phyloP scores from a whole-genome alignment of 2,797 vertebrate genomes.

The Trachops cirrhosus region DNA sequence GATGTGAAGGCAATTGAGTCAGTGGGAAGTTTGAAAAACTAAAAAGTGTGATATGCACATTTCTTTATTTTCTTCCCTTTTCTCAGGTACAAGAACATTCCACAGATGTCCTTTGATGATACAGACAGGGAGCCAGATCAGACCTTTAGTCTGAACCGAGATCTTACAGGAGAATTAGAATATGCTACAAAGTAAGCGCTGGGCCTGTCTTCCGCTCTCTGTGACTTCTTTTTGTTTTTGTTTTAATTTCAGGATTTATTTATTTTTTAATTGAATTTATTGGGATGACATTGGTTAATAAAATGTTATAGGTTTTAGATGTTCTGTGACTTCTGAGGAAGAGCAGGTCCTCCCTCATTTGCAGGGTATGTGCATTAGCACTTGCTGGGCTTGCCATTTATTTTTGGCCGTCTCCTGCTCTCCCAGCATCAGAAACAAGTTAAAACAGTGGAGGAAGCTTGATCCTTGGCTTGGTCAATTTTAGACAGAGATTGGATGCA shows the following conservation, averaged over 20 bases:
- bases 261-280: background rate
- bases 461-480: constrained; percentile 9
- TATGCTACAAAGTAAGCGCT: constrained; percentile 94
- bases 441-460: constrained; percentile 15
- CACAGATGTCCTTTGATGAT: constrained; percentile 98
- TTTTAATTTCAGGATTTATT: background rate
- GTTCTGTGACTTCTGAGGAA: background rate
- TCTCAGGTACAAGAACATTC: constrained; percentile 94
- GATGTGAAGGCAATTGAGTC: background rate
- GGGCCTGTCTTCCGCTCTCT: background rate
- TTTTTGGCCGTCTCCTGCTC: constrained; percentile 16
- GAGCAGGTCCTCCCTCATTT: background rate
- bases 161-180: constrained; percentile 91
- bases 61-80: constrained; percentile 1
- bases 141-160: constrained; percentile 93
- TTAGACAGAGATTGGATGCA: constrained; percentile 32
- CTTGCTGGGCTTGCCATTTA: background rate
- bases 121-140: constrained; percentile 94
- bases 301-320: background rate
- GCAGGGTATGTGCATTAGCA: background rate
- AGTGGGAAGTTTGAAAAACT: background rate
- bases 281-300: background rate
- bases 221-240: background rate
- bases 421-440: background rate
- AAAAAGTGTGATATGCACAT: background rate